A percentile compares a stretch with the other conserved stretches of the same genome.
These are phyloP conservation scores for Magallana gigas DNA, from an alignment of 1,140 invertebrate genomes.

Conservation along the genomic window DNA sequence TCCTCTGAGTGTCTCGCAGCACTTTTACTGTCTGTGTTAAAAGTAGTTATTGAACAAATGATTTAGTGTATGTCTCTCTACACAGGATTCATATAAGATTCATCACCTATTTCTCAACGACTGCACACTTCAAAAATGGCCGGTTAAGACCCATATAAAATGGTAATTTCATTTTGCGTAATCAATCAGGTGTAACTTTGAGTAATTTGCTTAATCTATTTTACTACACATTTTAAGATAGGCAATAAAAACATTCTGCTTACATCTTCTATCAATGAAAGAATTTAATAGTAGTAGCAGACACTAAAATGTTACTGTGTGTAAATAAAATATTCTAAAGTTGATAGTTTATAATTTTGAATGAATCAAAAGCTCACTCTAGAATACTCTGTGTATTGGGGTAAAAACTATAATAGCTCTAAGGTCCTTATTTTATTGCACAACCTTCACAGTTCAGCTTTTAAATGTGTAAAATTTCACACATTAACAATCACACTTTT, in stretches of 20 bases:
- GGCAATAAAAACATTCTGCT: background rate
- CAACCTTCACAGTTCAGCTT: background rate
- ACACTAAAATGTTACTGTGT: background rate
- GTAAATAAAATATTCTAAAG: background rate
- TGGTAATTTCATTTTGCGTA: too few species aligned
- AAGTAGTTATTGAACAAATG: background rate
- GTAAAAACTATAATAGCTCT: background rate
- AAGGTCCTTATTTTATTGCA: background rate
- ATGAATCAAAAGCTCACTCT: background rate
- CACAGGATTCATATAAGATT: too few species aligned
- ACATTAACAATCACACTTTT: constrained; percentile 5
- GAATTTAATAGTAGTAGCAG: too few species aligned
- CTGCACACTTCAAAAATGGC: too few species aligned
- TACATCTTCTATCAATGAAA: background rate
- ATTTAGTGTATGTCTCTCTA: background rate
- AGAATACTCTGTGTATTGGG: background rate
- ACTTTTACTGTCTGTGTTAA: background rate
- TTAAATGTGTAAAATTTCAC: constrained; percentile 19
- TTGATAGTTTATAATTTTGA: background rate
- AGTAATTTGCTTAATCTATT: too few species aligned
- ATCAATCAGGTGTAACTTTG: too few species aligned
- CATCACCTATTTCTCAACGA: too few species aligned
- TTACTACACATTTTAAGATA: background rate
- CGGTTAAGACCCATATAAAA: too few species aligned
- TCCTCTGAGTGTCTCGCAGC: too few species aligned